phyloP scores from a whole-genome alignment of 2,797 vertebrate genomes.

The Octomys mimax region DNA sequence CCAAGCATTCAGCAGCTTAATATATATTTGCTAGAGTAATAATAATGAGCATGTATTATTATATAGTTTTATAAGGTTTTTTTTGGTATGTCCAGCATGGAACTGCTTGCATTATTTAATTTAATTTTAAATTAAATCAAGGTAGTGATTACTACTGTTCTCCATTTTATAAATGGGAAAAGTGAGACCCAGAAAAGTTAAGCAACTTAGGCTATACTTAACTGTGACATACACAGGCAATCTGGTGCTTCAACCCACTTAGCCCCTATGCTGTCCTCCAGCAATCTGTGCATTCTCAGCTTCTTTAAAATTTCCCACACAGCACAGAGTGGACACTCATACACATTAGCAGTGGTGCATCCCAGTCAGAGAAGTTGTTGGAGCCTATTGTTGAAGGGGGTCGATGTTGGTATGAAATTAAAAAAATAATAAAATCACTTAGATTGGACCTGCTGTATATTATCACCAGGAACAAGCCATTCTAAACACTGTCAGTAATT shows the following conservation, averaged over 20 bases:
- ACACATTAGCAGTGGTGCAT: not conserved
- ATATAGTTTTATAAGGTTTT: not conserved
- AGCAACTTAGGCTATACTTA: not conserved
- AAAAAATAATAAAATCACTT: conserved; percentile 13
- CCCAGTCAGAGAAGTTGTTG: not conserved
- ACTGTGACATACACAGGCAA: not conserved
- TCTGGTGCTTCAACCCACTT: not conserved
- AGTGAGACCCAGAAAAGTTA: not conserved
- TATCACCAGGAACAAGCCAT: not conserved
- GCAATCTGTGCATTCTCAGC: not conserved
- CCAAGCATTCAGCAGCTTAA: not conserved
- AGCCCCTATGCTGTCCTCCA: not conserved
- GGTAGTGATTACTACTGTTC: not conserved
- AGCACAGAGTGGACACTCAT: not conserved
- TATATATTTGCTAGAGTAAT: conserved; percentile 7
- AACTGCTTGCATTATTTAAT: not conserved
- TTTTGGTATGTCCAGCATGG: not conserved
- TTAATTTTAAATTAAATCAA: conserved; percentile 48
- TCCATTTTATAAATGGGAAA: conserved; percentile 26
- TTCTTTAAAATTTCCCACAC: not conserved
- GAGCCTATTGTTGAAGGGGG: not conserved
- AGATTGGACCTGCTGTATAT: conserved; percentile 20
- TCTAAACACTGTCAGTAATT: not conserved
- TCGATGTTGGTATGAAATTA: not conserved
- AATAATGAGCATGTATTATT: not conserved